A percentile compares a stretch with the other conserved stretches of the same genome.
These are phyloP conservation scores for Cyclina sinensis DNA, from an alignment of 1,140 invertebrate genomes.

Conservation along the genomic window DNA sequence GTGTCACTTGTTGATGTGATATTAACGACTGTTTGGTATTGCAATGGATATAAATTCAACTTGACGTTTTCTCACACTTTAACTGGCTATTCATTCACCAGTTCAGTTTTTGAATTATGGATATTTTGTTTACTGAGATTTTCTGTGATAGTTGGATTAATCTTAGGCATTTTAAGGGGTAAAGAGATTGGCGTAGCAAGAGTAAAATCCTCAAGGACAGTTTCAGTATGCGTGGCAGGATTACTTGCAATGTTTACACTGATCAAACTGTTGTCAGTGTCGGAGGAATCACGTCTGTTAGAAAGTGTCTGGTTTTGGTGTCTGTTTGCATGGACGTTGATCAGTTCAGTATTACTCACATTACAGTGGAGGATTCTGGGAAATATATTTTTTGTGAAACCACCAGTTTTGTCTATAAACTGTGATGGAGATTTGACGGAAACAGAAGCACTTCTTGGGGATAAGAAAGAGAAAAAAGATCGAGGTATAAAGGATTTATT, in stretches of 20 bases:
- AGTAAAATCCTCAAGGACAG: neutral
- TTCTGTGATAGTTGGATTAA: slow-evolving; percentile 50
- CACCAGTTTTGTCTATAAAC: neutral
- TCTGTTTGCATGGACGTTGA: slow-evolving; percentile 48
- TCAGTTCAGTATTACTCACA: slow-evolving; percentile 11
- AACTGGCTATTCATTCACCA: slow-evolving; percentile 27
- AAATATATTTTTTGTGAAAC: neutral
- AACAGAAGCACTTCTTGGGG: slow-evolving; percentile 11
- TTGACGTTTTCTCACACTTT: slow-evolving; percentile 26
- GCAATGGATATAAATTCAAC: slow-evolving; percentile 55
- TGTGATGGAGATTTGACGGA: slow-evolving; percentile 11
- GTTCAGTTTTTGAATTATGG: slow-evolving; percentile 67
- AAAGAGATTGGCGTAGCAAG: slow-evolving; percentile 3
- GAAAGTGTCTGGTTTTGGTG: slow-evolving; percentile 60
- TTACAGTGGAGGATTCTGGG: slow-evolving; percentile 48
- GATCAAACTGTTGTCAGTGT: slow-evolving; percentile 55
- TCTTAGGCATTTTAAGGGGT: slow-evolving; percentile 29
- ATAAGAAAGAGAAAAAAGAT: too few species aligned
- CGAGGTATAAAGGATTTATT: too few species aligned
- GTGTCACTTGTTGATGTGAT: slow-evolving; percentile 36
- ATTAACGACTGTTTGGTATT: slow-evolving; percentile 57
- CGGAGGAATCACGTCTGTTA: slow-evolving; percentile 41
- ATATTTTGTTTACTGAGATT: slow-evolving; percentile 23
- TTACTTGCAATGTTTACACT: slow-evolving; percentile 53
- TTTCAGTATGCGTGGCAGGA: neutral